Percentiles rank a stretch among this genome's conserved stretches.
These are phyloP conservation scores for Oophaga pumilio DNA, from an alignment of 2,113 vertebrate genomes.

Conservation along the genomic window DNA sequence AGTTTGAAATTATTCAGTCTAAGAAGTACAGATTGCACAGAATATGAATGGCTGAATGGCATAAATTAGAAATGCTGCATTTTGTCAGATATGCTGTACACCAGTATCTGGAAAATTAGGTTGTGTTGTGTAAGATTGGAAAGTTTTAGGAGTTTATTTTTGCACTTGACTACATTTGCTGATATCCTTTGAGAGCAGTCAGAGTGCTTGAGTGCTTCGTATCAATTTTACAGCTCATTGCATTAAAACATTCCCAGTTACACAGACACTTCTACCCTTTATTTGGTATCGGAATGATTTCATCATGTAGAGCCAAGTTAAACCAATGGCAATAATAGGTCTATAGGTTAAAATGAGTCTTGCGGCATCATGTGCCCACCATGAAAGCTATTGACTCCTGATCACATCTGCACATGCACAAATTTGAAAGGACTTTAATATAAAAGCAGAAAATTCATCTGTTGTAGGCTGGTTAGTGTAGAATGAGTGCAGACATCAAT, in stretches of 20 bases:
- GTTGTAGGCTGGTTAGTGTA: background rate
- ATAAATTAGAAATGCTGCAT: background rate
- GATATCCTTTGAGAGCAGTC: slow-evolving; percentile 32
- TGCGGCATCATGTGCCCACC: too few species aligned
- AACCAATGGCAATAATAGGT: slow-evolving; percentile 34
- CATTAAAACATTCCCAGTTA: slow-evolving; percentile 37
- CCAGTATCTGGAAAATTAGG: background rate
- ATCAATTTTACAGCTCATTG: slow-evolving; percentile 49
- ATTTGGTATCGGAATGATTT: slow-evolving; percentile 11
- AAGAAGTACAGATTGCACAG: background rate
- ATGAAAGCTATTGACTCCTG: slow-evolving; percentile 5
- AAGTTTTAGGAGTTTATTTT: slow-evolving; percentile 30
- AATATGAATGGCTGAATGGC: background rate
- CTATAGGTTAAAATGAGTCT: slow-evolving; percentile 21
- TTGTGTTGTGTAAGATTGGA: background rate
- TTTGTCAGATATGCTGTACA: background rate
- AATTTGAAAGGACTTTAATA: background rate
- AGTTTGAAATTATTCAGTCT: background rate
- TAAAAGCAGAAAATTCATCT: background rate
- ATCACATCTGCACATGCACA: background rate
- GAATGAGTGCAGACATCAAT: background rate
- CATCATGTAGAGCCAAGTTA: slow-evolving; percentile 20
- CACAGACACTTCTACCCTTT: slow-evolving; percentile 1
- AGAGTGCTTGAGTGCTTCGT: slow-evolving; percentile 46
- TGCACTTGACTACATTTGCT: slow-evolving; percentile 37